Conservation (phyloP, 2,797 vertebrate species). For the Hypotaenidia philippensis region DNA sequence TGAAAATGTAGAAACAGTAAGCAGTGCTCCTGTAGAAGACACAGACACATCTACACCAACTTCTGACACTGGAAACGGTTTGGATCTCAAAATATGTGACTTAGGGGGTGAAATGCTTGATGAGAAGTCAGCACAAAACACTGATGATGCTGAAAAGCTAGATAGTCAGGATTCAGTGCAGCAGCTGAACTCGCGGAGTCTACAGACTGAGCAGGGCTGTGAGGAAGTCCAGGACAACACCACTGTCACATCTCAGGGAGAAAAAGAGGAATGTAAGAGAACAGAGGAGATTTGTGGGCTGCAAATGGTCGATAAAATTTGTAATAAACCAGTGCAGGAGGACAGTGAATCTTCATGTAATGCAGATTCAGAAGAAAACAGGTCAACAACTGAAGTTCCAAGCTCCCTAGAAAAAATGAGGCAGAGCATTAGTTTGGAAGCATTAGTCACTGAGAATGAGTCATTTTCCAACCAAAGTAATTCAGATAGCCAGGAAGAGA, state of each 20-base stretch:
- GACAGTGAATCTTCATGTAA: background rate
- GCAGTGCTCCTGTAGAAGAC: conserved; percentile 53
- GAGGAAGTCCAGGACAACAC: conserved; percentile 37
- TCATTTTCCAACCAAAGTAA: conserved; percentile 50
- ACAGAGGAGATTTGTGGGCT: conserved; percentile 28
- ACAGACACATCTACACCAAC: conserved; percentile 26
- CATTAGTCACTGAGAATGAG: background rate
- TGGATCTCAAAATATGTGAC: conserved; percentile 61
- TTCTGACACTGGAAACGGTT: conserved; percentile 57
- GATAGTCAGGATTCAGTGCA: conserved; percentile 48
- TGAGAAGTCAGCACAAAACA: conserved; percentile 16
- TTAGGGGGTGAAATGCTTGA: background rate
- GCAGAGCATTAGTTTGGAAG: conserved; percentile 1
- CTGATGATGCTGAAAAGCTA: background rate
- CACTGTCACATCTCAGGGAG: background rate
- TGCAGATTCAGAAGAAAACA: conserved; percentile 26
- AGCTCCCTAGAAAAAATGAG: conserved; percentile 24
- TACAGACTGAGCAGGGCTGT: conserved; percentile 36
- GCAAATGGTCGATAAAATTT: conserved; percentile 31
- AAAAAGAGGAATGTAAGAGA: background rate
- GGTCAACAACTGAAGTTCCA: background rate
- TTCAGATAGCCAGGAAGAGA: conserved; percentile 76
- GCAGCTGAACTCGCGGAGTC: conserved; percentile 34
- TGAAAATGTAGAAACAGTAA: background rate
- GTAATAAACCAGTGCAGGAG: conserved; percentile 56